Percentiles rank a stretch among this genome's conserved stretches.
Evolutionary conservation across 2,888 invertebrate species (phyloP).

Genomic region (Clepsis dumicolana): DNA sequence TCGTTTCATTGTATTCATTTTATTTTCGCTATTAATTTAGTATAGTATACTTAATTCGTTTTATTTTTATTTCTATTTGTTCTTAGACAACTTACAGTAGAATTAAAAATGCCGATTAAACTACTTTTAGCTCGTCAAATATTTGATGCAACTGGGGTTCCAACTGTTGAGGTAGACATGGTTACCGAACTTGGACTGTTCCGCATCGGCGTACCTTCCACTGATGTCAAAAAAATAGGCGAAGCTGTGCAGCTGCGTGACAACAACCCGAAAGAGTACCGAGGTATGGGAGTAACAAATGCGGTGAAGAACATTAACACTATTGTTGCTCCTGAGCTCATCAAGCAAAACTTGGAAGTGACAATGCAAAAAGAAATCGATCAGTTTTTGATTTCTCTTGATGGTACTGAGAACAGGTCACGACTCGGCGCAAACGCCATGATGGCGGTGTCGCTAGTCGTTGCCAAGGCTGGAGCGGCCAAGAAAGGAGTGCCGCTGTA

Average conservation of each 20-base stretch:
- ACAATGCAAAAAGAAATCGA: constrained; percentile 96
- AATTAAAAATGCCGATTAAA: constrained; percentile 92
- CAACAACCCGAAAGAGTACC: constrained; percentile 92
- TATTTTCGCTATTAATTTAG: too few relatives aligned
- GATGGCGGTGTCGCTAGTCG: constrained; percentile 97
- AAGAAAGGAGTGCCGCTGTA: constrained; percentile 95
- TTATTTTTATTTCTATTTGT: constrained; percentile 8
- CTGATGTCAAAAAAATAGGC: constrained; percentile 96
- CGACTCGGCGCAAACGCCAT: constrained; percentile 98
- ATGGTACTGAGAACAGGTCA: constrained; percentile 98
- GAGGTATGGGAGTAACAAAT: constrained; percentile 96
- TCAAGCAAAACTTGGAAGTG: constrained; percentile 93
- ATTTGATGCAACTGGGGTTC: constrained; percentile 98
- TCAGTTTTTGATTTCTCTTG: constrained; percentile 93
- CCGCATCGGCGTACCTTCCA: constrained; percentile 98
- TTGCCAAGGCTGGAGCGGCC: constrained; percentile 98
- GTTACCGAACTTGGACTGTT: constrained; percentile 94
- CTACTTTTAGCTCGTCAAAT: constrained; percentile 97
- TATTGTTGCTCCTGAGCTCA: constrained; percentile 91
- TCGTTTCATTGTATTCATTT: background rate
- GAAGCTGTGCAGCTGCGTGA: constrained; percentile 98
- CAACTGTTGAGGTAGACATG: constrained; percentile 97
- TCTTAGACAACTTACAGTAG: background rate
- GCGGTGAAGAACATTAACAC: constrained; percentile 97
- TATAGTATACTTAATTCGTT: too few relatives aligned